phyloP scores from a whole-genome alignment of 1,140 invertebrate species.

The Cyrtorhinus lividipennis region DNA sequence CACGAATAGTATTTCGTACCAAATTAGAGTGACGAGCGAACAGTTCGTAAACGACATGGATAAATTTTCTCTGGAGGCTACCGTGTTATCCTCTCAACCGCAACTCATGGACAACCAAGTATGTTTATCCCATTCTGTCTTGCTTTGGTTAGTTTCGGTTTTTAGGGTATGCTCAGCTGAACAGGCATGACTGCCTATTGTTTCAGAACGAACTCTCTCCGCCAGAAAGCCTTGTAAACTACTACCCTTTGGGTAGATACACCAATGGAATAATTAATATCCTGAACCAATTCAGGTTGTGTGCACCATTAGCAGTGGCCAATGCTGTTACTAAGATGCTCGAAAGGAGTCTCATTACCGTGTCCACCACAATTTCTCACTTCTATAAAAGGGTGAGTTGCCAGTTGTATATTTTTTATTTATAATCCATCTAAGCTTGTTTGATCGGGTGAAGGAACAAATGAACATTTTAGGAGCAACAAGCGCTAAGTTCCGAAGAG shows the following conservation, averaged over 20 bases:
- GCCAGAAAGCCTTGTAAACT: constrained; percentile 69
- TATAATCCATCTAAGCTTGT: neutral
- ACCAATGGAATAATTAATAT: constrained; percentile 72
- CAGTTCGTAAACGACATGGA: constrained; percentile 60
- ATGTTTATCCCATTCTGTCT: neutral
- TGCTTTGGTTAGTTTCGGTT: too few relatives aligned
- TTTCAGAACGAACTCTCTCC: constrained; percentile 32
- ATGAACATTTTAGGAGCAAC: constrained; percentile 21
- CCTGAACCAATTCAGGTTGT: constrained; percentile 64
- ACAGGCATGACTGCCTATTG: too few relatives aligned
- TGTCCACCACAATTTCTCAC: constrained; percentile 48
- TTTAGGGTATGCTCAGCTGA: too few relatives aligned
- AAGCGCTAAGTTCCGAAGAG: constrained; percentile 60
- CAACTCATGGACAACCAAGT: constrained; percentile 22
- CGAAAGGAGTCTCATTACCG: constrained; percentile 49
- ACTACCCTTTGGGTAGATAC: constrained; percentile 76
- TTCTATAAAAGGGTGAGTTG: constrained; percentile 51
- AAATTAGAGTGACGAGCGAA: constrained; percentile 41
- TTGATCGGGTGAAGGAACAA: neutral
- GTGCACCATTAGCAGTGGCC: constrained; percentile 50
- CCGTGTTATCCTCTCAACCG: constrained; percentile 27
- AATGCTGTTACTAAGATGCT: constrained; percentile 49
- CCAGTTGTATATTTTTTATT: neutral
- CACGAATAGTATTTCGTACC: constrained; percentile 40
- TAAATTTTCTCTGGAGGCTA: constrained; percentile 51